These are phyloP conservation scores for Poliocrania exsul DNA, from an alignment of 2,797 vertebrate species.

Conservation along the genomic window DNA sequence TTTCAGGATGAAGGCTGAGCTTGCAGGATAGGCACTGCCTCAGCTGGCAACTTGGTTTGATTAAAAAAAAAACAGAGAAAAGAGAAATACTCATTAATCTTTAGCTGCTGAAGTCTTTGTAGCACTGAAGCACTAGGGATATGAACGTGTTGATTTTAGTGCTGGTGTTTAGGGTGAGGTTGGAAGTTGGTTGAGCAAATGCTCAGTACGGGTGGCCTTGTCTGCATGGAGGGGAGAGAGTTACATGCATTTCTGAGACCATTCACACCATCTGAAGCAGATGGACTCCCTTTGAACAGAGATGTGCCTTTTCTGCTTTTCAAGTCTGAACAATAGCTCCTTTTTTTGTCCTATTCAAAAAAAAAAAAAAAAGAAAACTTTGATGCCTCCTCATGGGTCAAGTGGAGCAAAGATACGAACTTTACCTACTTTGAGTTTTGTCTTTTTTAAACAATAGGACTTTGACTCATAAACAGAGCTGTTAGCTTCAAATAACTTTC, in stretches of 20 bases:
- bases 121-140: background rate
- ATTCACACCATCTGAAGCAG: background rate
- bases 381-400: background rate
- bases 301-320: constrained; percentile 16
- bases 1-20: background rate
- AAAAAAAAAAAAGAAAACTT: background rate
- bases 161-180: background rate
- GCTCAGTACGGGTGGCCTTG: background rate
- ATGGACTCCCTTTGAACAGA: constrained; percentile 28
- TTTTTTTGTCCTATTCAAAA: background rate
- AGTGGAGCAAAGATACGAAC: background rate
- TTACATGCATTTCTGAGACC: accelerated
- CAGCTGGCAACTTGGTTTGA: background rate
- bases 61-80: background rate
- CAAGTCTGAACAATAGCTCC: background rate
- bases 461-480: background rate
- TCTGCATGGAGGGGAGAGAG: background rate
- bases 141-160: background rate
- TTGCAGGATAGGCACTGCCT: background rate
- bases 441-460: background rate
- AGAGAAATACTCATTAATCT: background rate
- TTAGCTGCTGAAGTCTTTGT: background rate
- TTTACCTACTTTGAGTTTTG: background rate
- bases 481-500: background rate
- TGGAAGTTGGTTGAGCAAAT: background rate